Evolutionary conservation across 2,113 vertebrate species (phyloP).

Genomic region (Tetrax tetrax): DNA sequence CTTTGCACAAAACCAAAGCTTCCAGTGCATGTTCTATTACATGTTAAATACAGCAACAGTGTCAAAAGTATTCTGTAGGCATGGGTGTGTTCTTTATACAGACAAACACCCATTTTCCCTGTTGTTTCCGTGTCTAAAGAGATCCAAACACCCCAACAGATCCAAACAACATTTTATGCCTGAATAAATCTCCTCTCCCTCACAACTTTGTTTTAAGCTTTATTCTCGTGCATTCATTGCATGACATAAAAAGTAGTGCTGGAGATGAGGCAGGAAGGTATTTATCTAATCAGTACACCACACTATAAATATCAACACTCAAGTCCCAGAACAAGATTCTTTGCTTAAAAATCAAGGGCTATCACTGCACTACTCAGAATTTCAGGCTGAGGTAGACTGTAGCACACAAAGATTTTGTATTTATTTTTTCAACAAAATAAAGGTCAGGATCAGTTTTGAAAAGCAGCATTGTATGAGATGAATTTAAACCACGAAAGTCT

Average conservation of each 20-base stretch:
- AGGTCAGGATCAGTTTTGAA: background rate
- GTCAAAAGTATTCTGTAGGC: background rate
- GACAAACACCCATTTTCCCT: background rate
- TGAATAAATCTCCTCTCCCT: background rate
- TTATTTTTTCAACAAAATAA: background rate
- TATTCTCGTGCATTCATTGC: background rate
- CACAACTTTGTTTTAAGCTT: background rate
- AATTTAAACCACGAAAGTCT: background rate
- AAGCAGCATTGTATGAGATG: background rate
- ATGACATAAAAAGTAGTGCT: background rate
- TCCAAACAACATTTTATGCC: background rate
- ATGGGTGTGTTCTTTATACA: background rate
- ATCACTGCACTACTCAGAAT: background rate
- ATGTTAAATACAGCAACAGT: background rate
- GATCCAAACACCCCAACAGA: background rate
- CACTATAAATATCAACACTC: background rate
- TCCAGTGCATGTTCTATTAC: background rate
- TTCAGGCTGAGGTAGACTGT: background rate
- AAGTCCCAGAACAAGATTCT: background rate
- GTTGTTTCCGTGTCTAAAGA: background rate
- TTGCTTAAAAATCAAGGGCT: constrained; percentile 1
- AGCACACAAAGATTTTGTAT: background rate
- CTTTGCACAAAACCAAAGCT: background rate
- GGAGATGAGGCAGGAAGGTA: constrained; percentile 10
- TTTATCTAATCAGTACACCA: background rate